These are phyloP conservation scores for Hirudo medicinalis DNA, from an alignment of 1,140 invertebrate species.

Conservation along the genomic window DNA sequence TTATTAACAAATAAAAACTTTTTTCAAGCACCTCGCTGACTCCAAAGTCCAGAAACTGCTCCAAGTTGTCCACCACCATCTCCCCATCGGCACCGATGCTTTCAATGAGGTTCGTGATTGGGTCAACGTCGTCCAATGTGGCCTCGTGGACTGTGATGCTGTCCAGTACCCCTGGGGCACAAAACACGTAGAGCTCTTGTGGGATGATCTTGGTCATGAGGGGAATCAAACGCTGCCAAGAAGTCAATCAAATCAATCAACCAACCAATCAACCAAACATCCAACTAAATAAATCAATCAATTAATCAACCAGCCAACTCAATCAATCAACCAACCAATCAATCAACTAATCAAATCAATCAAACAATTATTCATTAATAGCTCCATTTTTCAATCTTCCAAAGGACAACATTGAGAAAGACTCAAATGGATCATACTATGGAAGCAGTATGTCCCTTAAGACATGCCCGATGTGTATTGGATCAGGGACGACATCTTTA, in stretches of 20 bases:
- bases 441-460: too few species aligned
- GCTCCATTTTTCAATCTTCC: too few species aligned
- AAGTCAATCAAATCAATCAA: neutral
- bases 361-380: too few species aligned
- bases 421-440: too few species aligned
- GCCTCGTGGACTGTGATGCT: conserved; percentile 18
- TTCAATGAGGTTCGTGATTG: conserved; percentile 27
- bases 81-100: conserved; percentile 25
- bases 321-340: too few species aligned
- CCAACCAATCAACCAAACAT: conserved; percentile 25
- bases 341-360: too few species aligned
- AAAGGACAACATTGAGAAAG: too few species aligned
- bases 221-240: conserved; percentile 46
- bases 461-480: too few species aligned
- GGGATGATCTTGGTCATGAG: conserved; percentile 45
- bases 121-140: conserved; percentile 24
- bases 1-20: neutral
- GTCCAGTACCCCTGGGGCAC: conserved; percentile 45
- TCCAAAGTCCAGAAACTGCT: conserved; percentile 20
- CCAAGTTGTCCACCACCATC: conserved; percentile 28
- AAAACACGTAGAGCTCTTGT: conserved; percentile 52
- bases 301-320: neutral
- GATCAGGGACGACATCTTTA: too few species aligned
- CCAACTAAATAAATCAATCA: conserved; percentile 27
- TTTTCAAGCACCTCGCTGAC: conserved; percentile 13